Evolutionary conservation across 1,140 invertebrate species (phyloP), one percentile per base, ranked within the genome.

Genomic region (Solen grandis): DNA sequence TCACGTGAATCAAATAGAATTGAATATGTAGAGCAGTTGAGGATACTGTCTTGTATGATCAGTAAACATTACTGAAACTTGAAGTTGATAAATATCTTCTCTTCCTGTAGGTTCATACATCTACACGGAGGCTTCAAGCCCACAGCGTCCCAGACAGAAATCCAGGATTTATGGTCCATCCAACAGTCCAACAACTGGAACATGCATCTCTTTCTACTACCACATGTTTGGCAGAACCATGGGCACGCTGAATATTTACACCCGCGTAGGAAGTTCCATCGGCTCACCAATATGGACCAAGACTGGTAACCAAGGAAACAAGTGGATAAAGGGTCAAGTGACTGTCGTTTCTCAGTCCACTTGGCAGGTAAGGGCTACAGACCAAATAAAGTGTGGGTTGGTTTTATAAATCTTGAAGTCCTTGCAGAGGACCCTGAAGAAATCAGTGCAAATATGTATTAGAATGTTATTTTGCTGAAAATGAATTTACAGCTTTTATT

Each of bases 71-170:
- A n/a, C n/a, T n/a, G n/a, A n/a, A n/a, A n/a, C n/a, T n/a, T n/a
- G n/a, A n/a, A n/a, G n/a, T n/a, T n/a, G n/a, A n/a, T n/a, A n/a
- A n/a, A n/a, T n/a, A n/a, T n/a, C n/a, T n/a, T n/a, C n/a, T n/a
- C n/a, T n/a, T n/a, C n/a, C n/a, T n/a, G n/a, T 29, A 86, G 87
- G 87, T 29, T 88, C 86, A 16, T 92, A 92, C 81, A 85, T 89
- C 57, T 91, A 88, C 82, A 91, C 88, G 52, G 91, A 92, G 77
- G 84, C 91, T 0, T 89, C 89, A 5, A 27, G 63, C 35, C 86
- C 89, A 22, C 83, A 81, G 29, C 68, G 52, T 52, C 41, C 77
- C 1, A 82, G 85, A 54, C 81, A 88, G 25, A 89, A 87, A 70
- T 84, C 87, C 5, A 72, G 85, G 2, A 68, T 89, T 13, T 84